A percentile compares a stretch with the other conserved stretches of the same genome.
These are phyloP conservation scores for Hypercompe scribonia DNA, from an alignment of 2,888 invertebrate species.

Conservation along the genomic window DNA sequence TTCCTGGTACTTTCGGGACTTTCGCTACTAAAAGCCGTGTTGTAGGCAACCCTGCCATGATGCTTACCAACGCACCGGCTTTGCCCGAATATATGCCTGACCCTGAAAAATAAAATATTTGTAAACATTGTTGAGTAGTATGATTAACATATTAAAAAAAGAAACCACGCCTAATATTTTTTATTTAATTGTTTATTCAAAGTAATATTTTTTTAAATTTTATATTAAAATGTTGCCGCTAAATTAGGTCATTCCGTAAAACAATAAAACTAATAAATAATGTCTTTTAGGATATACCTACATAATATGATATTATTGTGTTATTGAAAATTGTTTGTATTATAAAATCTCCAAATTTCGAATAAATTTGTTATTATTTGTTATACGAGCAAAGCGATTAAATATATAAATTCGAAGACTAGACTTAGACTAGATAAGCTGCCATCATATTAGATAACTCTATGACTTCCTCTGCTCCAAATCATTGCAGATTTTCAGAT, in stretches of 20 bases:
- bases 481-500: background rate
- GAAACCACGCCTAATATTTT: no score
- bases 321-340: background rate
- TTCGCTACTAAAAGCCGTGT: slow-evolving; percentile 76
- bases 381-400: background rate
- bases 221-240: no score
- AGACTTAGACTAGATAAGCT: no score
- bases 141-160: no score
- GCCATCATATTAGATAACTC: background rate
- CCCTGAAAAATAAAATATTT: slow-evolving; percentile 75
- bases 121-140: no score
- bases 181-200: no score
- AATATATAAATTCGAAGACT: background rate
- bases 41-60: slow-evolving; percentile 77
- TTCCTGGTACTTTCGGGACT: slow-evolving; percentile 81
- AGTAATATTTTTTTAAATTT: no score
- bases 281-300: no score
- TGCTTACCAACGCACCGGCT: slow-evolving; percentile 77
- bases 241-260: no score
- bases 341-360: background rate
- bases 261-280: background rate
- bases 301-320: no score
- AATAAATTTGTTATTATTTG: background rate
- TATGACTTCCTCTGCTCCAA: background rate
- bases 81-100: slow-evolving; percentile 91